Conservation (phyloP, 2,113 vertebrate genomes). For the Pavo muticus region DNA sequence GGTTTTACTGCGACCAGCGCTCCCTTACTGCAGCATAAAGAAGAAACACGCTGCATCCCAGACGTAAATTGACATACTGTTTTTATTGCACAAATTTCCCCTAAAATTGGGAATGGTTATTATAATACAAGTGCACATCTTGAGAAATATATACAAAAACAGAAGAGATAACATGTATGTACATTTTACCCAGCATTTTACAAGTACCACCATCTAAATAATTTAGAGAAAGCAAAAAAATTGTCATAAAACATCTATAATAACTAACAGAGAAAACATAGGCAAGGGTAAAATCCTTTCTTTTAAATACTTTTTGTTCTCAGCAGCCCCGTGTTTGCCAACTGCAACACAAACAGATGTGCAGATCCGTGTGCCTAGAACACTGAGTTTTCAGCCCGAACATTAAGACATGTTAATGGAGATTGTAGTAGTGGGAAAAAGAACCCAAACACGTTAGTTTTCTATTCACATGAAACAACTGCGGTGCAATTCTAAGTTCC, state of each 20-base stretch:
- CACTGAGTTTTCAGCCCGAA: constrained; percentile 68
- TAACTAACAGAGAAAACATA: constrained; percentile 50
- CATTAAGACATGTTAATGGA: constrained; percentile 83
- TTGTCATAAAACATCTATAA: constrained; percentile 71
- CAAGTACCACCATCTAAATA: constrained; percentile 88
- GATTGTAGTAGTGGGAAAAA: constrained; percentile 47
- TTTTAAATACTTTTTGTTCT: constrained; percentile 55
- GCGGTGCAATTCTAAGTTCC: neutral
- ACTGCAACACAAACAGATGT: constrained; percentile 59
- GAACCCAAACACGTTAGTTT: constrained; percentile 69
- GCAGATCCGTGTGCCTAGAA: constrained; percentile 60
- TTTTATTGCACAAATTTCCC: constrained; percentile 99
- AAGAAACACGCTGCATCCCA: neutral
- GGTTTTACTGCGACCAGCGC: accelerated
- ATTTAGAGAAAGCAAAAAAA: constrained; percentile 87
- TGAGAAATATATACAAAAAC: constrained; percentile 95
- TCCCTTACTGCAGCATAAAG: neutral
- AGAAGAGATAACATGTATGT: constrained; percentile 87
- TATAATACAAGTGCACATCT: constrained; percentile 87
- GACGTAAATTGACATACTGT: constrained; percentile 79
- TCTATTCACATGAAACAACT: constrained; percentile 52
- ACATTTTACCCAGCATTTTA: constrained; percentile 88
- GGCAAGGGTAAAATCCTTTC: constrained; percentile 58
- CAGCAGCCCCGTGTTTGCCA: constrained; percentile 73
- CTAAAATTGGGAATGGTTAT: constrained; percentile 96